Conservation (phyloP, 2,113 vertebrate genomes). For the Indicator maculatus region DNA sequence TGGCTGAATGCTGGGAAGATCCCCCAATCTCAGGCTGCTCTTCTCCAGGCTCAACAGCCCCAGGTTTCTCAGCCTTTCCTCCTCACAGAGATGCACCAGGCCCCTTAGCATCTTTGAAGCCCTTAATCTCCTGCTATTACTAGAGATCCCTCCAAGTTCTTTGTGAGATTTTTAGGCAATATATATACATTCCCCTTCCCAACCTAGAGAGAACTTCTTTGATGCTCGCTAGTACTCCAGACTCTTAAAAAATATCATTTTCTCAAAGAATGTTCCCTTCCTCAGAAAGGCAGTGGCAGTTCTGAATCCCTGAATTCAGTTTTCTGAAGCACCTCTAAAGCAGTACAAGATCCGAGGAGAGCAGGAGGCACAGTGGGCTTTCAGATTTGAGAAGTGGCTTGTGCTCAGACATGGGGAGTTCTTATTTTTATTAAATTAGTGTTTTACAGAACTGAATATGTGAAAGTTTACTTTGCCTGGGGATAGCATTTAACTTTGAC, state of each 20-base stretch:
- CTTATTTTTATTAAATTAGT: neutral
- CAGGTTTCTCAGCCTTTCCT: neutral
- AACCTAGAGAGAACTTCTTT: neutral
- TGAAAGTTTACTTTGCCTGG: slow-evolving; percentile 4
- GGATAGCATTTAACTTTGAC: neutral
- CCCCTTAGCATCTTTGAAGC: neutral
- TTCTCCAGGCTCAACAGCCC: neutral
- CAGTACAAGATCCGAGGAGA: neutral
- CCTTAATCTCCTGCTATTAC: neutral
- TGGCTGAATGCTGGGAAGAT: neutral
- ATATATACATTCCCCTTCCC: neutral
- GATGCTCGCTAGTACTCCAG: neutral
- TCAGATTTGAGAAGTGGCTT: neutral
- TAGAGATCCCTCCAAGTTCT: neutral
- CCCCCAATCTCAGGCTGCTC: neutral
- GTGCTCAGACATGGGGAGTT: neutral
- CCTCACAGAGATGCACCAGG: neutral
- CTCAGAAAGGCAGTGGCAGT: neutral
- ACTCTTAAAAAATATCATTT: neutral
- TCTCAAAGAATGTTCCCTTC: neutral
- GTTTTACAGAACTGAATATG: slow-evolving; percentile 8
- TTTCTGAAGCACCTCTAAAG: neutral
- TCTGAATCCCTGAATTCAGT: neutral
- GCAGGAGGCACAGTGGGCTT: neutral
- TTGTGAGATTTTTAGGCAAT: neutral